Evolutionary conservation across 1,140 invertebrate genomes (phyloP).

Genomic region (Galendromus occidentalis): DNA sequence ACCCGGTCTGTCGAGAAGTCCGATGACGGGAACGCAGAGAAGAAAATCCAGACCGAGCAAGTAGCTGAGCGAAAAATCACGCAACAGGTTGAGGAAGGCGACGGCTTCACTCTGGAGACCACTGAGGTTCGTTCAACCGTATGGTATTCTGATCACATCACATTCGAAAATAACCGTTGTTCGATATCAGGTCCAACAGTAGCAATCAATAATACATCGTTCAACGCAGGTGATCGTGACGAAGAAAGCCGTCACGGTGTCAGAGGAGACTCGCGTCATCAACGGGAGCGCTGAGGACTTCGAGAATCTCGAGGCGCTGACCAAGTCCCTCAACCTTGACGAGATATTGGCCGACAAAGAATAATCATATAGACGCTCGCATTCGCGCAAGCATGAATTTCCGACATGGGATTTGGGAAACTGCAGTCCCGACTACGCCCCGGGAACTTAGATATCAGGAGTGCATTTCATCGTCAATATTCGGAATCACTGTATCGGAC

Average conservation of each 20-base stretch:
- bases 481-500: too few relatives aligned
- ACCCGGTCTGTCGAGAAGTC: neutral
- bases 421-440: too few relatives aligned
- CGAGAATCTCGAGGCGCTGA: neutral
- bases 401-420: too few relatives aligned
- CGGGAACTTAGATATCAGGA: too few relatives aligned
- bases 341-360: too few relatives aligned
- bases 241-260: neutral
- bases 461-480: too few relatives aligned
- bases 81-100: neutral
- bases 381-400: too few relatives aligned
- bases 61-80: neutral
- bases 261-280: neutral
- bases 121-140: neutral
- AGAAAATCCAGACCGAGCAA: neutral
- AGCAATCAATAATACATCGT: too few relatives aligned
- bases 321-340: too few relatives aligned
- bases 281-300: neutral
- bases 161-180: neutral
- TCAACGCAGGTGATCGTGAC: neutral
- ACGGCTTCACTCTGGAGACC: neutral
- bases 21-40: neutral
- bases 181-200: too few relatives aligned
- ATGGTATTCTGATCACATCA: neutral
- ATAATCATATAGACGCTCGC: too few relatives aligned